phyloP scores from a whole-genome alignment of 2,113 vertebrate species.

The Odontesthes bonariensis region DNA sequence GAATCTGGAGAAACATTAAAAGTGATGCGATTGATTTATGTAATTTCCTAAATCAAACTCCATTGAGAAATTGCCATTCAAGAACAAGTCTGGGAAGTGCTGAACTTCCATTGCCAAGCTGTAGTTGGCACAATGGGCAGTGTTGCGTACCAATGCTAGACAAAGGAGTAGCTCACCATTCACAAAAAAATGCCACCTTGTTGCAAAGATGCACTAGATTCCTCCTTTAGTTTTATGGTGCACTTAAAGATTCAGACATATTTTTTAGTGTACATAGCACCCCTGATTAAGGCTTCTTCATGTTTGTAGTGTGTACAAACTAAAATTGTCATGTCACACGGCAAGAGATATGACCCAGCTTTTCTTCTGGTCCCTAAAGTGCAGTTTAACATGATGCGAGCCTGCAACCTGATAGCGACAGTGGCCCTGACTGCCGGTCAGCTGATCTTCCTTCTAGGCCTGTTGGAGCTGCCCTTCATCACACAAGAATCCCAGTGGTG shows the following conservation, averaged over 20 bases:
- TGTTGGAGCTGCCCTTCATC: slow-evolving; percentile 89
- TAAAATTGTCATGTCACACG: neutral
- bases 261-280: neutral
- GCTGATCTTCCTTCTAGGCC: slow-evolving; percentile 93
- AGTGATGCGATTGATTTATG: slow-evolving; percentile 5
- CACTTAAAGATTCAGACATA: neutral
- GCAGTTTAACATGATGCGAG: slow-evolving; percentile 99
- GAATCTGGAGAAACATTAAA: neutral
- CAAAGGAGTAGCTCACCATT: slow-evolving; percentile 23
- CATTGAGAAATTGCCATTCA: slow-evolving; percentile 60
- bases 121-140: slow-evolving; percentile 37
- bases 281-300: neutral
- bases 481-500: slow-evolving; percentile 96
- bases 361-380: slow-evolving; percentile 81
- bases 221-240: neutral
- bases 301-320: neutral
- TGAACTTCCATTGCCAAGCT: slow-evolving; percentile 20
- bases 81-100: slow-evolving; percentile 45
- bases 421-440: slow-evolving; percentile 92
- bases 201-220: neutral
- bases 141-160: neutral
- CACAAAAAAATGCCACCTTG: slow-evolving; percentile 1
- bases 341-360: slow-evolving; percentile 42
- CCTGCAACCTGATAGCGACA: slow-evolving; percentile 96
- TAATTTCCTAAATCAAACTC: slow-evolving; percentile 19